Percentiles rank a stretch among this genome's conserved stretches.
Conservation (phyloP, 2,888 invertebrate species). For the Drosophila anomelani region DNA sequence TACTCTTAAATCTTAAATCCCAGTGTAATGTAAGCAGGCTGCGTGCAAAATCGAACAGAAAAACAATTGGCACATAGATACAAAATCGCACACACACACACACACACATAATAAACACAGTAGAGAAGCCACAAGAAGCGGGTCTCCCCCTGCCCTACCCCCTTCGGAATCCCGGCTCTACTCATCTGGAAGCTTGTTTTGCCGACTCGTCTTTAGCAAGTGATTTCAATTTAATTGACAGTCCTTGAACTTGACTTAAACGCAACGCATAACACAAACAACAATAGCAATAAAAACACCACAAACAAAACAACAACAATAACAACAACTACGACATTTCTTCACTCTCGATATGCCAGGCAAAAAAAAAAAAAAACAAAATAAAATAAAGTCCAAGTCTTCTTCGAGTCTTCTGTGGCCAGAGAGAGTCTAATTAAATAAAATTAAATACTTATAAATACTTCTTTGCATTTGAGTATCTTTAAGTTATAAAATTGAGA, state of each 20-base stretch:
- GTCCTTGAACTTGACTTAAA: conserved; percentile 83
- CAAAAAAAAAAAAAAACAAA: neutral
- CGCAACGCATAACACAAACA: conserved; percentile 68
- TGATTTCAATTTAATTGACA: conserved; percentile 83
- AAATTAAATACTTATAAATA: neutral
- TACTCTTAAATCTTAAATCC: neutral
- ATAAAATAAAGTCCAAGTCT: conserved; percentile 22
- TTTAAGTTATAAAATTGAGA: too few species aligned
- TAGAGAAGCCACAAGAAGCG: conserved; percentile 19
- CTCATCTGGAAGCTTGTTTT: conserved; percentile 66
- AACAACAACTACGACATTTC: conserved; percentile 22
- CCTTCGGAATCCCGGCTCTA: conserved; percentile 4
- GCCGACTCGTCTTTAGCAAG: conserved; percentile 71
- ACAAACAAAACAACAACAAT: conserved; percentile 53
- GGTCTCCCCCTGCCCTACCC: conserved; percentile 3
- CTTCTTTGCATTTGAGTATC: neutral
- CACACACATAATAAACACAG: conserved; percentile 3
- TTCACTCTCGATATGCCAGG: conserved; percentile 25
- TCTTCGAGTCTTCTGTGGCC: conserved; percentile 2
- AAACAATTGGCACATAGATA: conserved; percentile 31
- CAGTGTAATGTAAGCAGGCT: conserved; percentile 47
- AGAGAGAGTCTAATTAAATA: neutral
- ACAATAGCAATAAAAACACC: conserved; percentile 37
- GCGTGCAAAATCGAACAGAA: conserved; percentile 57
- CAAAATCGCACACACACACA: conserved; percentile 1